phyloP scores from a whole-genome alignment of 1,140 invertebrate genomes.

The Anastrepha ludens region DNA sequence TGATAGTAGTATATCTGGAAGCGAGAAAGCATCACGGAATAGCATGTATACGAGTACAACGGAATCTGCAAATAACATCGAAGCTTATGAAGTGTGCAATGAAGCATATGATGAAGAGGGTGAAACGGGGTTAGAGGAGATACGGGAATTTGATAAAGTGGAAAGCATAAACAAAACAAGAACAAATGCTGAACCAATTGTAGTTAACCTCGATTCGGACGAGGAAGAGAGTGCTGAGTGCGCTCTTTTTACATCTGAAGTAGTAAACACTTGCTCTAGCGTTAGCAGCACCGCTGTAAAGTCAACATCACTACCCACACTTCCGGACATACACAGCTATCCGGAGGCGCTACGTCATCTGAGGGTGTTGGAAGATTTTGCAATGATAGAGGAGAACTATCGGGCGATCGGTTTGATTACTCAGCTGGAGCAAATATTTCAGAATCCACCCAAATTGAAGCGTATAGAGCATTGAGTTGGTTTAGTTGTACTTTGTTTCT shows the following conservation, averaged over 20 bases:
- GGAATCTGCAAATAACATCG: slow-evolving; percentile 40
- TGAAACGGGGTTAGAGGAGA: not conserved
- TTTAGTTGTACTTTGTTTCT: slow-evolving; percentile 58
- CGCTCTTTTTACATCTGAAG: not conserved
- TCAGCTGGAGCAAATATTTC: slow-evolving; percentile 61
- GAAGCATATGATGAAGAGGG: not conserved
- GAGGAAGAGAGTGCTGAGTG: slow-evolving; percentile 17
- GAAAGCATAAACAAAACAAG: not conserved
- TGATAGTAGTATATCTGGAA: not conserved
- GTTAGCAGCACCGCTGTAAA: not conserved
- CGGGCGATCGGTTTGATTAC: slow-evolving; percentile 64
- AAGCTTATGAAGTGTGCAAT: not conserved
- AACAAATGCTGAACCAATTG: not conserved
- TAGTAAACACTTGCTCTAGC: not conserved
- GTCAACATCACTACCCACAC: not conserved
- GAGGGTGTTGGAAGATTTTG: slow-evolving; percentile 63
- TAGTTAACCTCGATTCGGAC: not conserved
- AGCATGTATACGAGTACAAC: too few species aligned
- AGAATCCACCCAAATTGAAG: slow-evolving; percentile 57
- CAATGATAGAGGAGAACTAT: slow-evolving; percentile 65
- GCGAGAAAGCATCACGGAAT: not conserved
- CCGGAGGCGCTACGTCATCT: slow-evolving; percentile 61
- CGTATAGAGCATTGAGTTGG: not conserved
- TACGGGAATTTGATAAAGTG: not conserved
- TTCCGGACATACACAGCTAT: slow-evolving; percentile 51